These are phyloP conservation scores for Sitta carolinensis DNA, from an alignment of 2,797 vertebrate species.

Conservation along the genomic window DNA sequence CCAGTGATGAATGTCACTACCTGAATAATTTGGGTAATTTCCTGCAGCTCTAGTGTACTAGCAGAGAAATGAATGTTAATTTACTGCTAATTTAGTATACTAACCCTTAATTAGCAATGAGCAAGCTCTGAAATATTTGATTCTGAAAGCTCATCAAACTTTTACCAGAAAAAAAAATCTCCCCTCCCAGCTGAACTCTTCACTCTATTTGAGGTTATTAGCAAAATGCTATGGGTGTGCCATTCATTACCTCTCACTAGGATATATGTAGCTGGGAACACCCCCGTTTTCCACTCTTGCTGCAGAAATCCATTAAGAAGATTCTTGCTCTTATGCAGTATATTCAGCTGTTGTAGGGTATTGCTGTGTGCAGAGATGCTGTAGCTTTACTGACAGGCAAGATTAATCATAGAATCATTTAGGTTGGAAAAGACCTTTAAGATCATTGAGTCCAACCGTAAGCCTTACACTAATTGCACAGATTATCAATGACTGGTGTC, in stretches of 20 bases:
- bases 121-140: constrained; percentile 58
- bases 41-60: constrained; percentile 65
- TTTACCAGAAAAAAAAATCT: constrained; percentile 40
- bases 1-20: constrained; percentile 70
- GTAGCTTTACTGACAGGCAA: not conserved
- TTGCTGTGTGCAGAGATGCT: not conserved
- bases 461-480: not conserved
- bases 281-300: constrained; percentile 6
- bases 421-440: constrained; percentile 11
- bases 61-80: constrained; percentile 74
- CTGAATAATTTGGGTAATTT: constrained; percentile 77
- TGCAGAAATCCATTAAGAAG: constrained; percentile 28
- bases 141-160: constrained; percentile 72
- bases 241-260: constrained; percentile 56
- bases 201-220: constrained; percentile 52
- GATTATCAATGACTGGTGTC: constrained; percentile 37
- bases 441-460: not conserved
- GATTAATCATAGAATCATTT: constrained; percentile 23
- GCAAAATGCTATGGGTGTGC: constrained; percentile 51
- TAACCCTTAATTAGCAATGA: constrained; percentile 73
- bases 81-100: constrained; percentile 75
- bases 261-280: constrained; percentile 46
- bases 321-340: not conserved
- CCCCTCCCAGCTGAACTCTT: constrained; percentile 57
- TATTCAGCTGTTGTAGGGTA: not conserved